A percentile compares a stretch with the other conserved stretches of the same genome.
phyloP scores from a whole-genome alignment of 2,888 invertebrate genomes.

The Ormyrus nitidulus region DNA sequence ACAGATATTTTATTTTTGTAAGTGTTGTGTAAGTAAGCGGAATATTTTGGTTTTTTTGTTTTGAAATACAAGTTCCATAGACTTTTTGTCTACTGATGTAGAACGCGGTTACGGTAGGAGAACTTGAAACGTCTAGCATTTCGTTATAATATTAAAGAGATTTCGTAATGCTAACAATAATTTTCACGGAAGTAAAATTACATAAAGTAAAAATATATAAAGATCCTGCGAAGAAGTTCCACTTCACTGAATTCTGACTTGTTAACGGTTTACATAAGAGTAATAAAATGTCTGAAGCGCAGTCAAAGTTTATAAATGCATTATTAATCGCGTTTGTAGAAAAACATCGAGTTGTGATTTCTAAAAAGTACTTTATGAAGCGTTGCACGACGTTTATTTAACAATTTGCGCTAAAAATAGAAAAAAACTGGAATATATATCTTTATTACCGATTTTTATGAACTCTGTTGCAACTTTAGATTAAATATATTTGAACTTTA shows the following conservation, averaged over 20 bases:
- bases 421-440: no score
- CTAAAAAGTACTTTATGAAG: not conserved
- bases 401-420: no score
- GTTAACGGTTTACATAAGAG: slow-evolving; percentile 16
- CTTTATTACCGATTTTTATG: no score
- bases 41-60: not conserved
- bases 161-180: slow-evolving; percentile 5
- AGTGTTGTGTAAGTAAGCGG: slow-evolving; percentile 2
- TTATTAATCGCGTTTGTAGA: no score
- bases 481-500: no score
- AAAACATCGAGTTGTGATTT: no score
- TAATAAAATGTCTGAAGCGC: not conserved
- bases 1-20: not conserved
- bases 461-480: no score
- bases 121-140: no score
- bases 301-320: no score
- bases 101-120: not conserved
- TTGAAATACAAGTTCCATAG: not conserved
- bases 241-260: slow-evolving; percentile 7
- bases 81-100: no score
- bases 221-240: not conserved
- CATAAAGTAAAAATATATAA: slow-evolving; percentile 13
- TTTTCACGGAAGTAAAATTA: slow-evolving; percentile 6
- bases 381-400: not conserved
- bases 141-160: not conserved